A percentile compares a stretch with the other conserved stretches of the same genome.
phyloP scores from a whole-genome alignment of 2,888 invertebrate genomes.

The Eupithecia subfuscata region DNA sequence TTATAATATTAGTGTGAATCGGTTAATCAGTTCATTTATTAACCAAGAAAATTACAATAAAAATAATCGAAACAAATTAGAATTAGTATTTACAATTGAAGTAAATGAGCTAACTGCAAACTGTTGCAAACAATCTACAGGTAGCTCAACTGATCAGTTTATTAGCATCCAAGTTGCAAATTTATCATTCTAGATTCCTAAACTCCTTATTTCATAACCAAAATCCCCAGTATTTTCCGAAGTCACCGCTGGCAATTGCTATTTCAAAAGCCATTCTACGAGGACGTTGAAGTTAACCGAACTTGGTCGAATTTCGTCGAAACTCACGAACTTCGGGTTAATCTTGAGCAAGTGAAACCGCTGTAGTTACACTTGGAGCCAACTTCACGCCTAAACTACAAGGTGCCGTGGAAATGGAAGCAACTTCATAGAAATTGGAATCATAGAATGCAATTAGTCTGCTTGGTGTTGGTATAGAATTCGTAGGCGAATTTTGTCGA shows the following conservation, averaged over 20 bases:
- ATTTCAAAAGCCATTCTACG: conserved; percentile 38
- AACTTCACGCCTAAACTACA: conserved; percentile 44
- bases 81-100: too few relatives aligned
- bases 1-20: too few relatives aligned
- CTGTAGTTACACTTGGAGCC: conserved; percentile 45
- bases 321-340: conserved; percentile 26
- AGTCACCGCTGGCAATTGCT: conserved; percentile 23
- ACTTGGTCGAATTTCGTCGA: conserved; percentile 27
- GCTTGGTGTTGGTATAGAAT: not conserved
- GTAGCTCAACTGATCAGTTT: too few relatives aligned
- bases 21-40: too few relatives aligned
- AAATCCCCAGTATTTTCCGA: conserved; percentile 40
- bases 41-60: too few relatives aligned
- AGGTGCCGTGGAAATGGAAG: conserved; percentile 49
- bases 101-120: too few relatives aligned
- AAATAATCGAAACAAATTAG: too few relatives aligned
- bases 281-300: conserved; percentile 50
- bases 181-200: not conserved
- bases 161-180: not conserved
- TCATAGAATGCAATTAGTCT: conserved; percentile 15
- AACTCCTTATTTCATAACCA: not conserved
- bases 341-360: conserved; percentile 55
- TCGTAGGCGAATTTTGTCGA: not conserved
- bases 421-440: conserved; percentile 39
- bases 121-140: too few relatives aligned